Evolutionary conservation across 2,888 invertebrate genomes (phyloP), one percentile per base, ranked within the genome.

Genomic region (Ypsolopha sequella): DNA sequence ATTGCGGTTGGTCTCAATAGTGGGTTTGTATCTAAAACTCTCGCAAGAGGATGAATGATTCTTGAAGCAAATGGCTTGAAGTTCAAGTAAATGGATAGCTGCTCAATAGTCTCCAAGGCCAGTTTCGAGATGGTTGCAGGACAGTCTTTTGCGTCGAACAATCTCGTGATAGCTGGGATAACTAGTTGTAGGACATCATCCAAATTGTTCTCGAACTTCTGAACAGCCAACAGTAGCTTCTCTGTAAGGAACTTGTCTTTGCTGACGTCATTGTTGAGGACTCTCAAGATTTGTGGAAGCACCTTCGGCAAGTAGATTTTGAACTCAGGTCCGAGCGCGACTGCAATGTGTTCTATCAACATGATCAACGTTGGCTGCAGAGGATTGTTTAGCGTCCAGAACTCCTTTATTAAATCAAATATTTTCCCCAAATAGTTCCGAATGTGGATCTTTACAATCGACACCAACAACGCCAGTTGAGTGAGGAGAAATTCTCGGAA

Each of bases 371-470:
- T 97, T 6, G 91, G 91, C 76, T 98, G 97, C 55, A 98, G 85
- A 0, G 92, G 91, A 63, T 93, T 93, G 60, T 92, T 92, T 0
- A 92, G 91, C 0, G 93, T 95, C 98, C 98, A 98, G 72, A 95
- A 97, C 67, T 97, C 96, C 68, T 94, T 94, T 46, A 98, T 95
- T 9, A 99, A 88, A 57, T 91, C 91, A 70, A 99, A 98, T 63
- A 99, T 98, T 60, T 97, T 96, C 60, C 96, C 95, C 70, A 99
- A 89, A 76, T 98, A 99, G 69, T 95, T 95, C 47, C 98, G 91
- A 55, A 99, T 97, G 74, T 99, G 98, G 67, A 97, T 96, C 76
- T 97, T 97, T 0, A 99, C 98, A 55, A 99, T 97, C 14, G 94
- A 93, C 61, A 99, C 97, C 36, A 99, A 88, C 57, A 94, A 92